Evolutionary conservation across 2,797 vertebrate genomes (phyloP).

Genomic region (Anguilla pacifica): DNA sequence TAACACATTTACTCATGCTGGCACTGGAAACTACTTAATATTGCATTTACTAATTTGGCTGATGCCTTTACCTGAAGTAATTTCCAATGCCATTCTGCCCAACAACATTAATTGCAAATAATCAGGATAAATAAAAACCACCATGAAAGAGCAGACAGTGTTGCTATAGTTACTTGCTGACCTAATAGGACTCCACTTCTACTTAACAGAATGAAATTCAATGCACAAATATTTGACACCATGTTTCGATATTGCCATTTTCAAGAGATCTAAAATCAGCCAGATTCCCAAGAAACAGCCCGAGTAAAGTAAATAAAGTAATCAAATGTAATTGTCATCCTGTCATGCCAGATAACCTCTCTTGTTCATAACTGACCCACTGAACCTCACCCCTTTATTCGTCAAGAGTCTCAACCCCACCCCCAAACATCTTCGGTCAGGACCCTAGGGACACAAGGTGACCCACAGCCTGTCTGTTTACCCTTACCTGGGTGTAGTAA

Average conservation of each 20-base stretch:
- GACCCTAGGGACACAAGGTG: not conserved
- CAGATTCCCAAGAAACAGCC: not conserved
- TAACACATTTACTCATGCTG: not conserved
- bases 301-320: not conserved
- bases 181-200: not conserved
- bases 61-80: not conserved
- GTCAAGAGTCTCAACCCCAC: not conserved
- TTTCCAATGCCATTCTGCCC: not conserved
- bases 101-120: not conserved
- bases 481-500: constrained; percentile 85
- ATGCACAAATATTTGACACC: not conserved
- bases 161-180: not conserved
- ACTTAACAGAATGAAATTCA: not conserved
- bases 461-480: constrained; percentile 81
- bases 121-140: not conserved
- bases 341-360: not conserved
- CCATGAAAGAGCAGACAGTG: not conserved
- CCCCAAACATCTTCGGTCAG: not conserved
- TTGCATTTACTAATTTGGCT: not conserved
- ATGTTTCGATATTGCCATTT: not conserved
- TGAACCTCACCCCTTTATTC: not conserved
- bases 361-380: not conserved
- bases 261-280: not conserved
- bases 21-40: not conserved
- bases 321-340: not conserved